Conservation (phyloP, 2,113 vertebrate genomes). For the Grallaria varia region DNA sequence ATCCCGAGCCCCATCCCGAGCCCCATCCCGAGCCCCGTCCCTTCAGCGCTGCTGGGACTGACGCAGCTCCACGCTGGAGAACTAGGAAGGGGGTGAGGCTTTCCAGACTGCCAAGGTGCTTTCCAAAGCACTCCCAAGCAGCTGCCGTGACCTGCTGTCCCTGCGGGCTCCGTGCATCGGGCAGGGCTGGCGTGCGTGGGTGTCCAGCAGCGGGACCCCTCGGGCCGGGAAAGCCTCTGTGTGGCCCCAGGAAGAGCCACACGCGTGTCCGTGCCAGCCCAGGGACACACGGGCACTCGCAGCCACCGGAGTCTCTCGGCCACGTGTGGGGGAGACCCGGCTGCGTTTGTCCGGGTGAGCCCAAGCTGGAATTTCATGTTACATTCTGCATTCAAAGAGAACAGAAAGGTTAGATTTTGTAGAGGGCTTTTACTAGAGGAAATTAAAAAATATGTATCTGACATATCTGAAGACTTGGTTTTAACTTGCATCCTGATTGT, state of each 20-base stretch:
- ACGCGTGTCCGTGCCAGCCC: rapidly evolving
- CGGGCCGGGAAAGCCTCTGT: background rate
- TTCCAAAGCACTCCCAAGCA: background rate
- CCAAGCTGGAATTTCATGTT: background rate
- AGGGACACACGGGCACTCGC: rapidly evolving
- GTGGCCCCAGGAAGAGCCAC: rapidly evolving
- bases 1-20: background rate
- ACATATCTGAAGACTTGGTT: constrained; percentile 27
- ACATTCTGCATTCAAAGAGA: background rate
- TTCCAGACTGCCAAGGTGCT: background rate
- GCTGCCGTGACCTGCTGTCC: background rate
- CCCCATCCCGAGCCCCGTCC: background rate
- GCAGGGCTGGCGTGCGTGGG: rapidly evolving
- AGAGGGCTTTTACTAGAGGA: constrained; percentile 20
- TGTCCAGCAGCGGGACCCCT: background rate
- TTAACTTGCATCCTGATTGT: constrained; percentile 34
- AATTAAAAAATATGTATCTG: constrained; percentile 58
- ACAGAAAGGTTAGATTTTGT: background rate
- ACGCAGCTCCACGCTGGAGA: rapidly evolving
- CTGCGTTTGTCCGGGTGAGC: background rate
- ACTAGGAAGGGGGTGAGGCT: rapidly evolving
- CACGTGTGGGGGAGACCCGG: rapidly evolving
- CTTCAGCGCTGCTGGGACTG: rapidly evolving
- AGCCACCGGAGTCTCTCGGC: rapidly evolving
- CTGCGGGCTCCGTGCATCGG: rapidly evolving